Percentiles rank a stretch among this genome's conserved stretches.
These are phyloP conservation scores for Oryzias dopingdopingensis DNA, from an alignment of 2,797 vertebrate species.

Conservation along the genomic window DNA sequence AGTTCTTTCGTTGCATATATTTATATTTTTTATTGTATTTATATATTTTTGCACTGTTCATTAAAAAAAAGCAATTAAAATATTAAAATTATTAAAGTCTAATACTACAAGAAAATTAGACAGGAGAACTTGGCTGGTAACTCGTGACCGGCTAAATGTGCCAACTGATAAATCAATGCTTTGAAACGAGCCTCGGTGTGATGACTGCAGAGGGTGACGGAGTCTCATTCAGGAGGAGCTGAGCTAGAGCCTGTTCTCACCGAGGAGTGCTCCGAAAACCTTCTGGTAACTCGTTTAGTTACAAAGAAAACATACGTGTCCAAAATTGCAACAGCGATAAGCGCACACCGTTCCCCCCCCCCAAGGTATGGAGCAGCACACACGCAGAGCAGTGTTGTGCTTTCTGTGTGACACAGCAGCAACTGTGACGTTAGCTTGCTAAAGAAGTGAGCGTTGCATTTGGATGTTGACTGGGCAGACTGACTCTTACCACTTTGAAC, in stretches of 20 bases:
- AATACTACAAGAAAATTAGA: too few species aligned
- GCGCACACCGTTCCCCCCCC: slow-evolving; percentile 30
- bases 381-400: slow-evolving; percentile 18
- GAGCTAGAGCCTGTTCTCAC: slow-evolving; percentile 32
- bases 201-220: slow-evolving; percentile 5
- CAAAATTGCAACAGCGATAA: slow-evolving; percentile 13
- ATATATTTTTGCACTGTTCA: too few species aligned
- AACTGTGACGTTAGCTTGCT: slow-evolving; percentile 36
- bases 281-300: not conserved
- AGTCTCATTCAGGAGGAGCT: slow-evolving; percentile 11
- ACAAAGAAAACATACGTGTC: too few species aligned
- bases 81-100: too few species aligned
- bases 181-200: not conserved
- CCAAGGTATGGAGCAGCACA: slow-evolving; percentile 19
- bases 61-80: too few species aligned
- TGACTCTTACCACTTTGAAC: too few species aligned
- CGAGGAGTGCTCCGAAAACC: slow-evolving; percentile 7
- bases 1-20: too few species aligned
- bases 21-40: too few species aligned
- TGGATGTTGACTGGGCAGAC: too few species aligned
- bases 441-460: too few species aligned
- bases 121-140: too few species aligned
- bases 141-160: not conserved
- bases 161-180: not conserved
- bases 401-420: slow-evolving; percentile 7